A percentile compares a stretch with the other conserved stretches of the same genome.
phyloP scores from a whole-genome alignment of 2,888 invertebrate genomes.

The Hypselothyrea guttata region DNA sequence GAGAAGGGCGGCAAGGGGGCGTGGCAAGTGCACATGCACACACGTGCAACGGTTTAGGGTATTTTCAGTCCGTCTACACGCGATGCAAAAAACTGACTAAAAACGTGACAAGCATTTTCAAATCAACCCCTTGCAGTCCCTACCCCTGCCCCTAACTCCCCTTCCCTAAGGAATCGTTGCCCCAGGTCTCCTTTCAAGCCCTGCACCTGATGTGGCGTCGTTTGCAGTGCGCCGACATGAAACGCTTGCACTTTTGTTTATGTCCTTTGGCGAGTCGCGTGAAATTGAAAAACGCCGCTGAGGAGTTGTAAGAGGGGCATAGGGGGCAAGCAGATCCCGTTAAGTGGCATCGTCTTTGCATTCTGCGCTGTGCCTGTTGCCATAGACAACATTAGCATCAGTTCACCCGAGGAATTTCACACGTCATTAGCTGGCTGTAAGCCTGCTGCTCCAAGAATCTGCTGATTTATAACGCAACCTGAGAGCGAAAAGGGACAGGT shows the following conservation, averaged over 20 bases:
- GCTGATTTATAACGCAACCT: no score
- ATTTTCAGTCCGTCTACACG: slow-evolving; percentile 51
- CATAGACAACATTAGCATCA: slow-evolving; percentile 49
- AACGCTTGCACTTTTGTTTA: slow-evolving; percentile 69
- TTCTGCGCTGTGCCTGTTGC: slow-evolving; percentile 16
- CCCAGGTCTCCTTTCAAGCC: slow-evolving; percentile 31
- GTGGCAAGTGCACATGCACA: slow-evolving; percentile 41
- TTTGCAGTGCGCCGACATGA: slow-evolving; percentile 39
- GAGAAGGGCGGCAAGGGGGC: not conserved
- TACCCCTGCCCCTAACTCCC: not conserved
- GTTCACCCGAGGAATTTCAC: slow-evolving; percentile 56
- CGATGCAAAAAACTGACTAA: slow-evolving; percentile 59
- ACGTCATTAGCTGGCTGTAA: slow-evolving; percentile 58
- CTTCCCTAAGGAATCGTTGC: no score
- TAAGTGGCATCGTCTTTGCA: slow-evolving; percentile 44
- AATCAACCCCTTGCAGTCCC: slow-evolving; percentile 2
- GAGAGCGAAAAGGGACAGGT: no score
- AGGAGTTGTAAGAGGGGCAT: slow-evolving; percentile 5
- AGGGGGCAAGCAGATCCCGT: slow-evolving; percentile 12
- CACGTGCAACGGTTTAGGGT: slow-evolving; percentile 54
- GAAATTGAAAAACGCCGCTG: slow-evolving; percentile 56
- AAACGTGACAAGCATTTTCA: slow-evolving; percentile 64
- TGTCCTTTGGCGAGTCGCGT: slow-evolving; percentile 49
- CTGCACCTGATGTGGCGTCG: slow-evolving; percentile 20
- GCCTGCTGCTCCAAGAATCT: not conserved